Evolutionary conservation across 2,797 vertebrate genomes (phyloP), one percentile per base, ranked within the genome.

Genomic region (Gymnocypris eckloni): DNA sequence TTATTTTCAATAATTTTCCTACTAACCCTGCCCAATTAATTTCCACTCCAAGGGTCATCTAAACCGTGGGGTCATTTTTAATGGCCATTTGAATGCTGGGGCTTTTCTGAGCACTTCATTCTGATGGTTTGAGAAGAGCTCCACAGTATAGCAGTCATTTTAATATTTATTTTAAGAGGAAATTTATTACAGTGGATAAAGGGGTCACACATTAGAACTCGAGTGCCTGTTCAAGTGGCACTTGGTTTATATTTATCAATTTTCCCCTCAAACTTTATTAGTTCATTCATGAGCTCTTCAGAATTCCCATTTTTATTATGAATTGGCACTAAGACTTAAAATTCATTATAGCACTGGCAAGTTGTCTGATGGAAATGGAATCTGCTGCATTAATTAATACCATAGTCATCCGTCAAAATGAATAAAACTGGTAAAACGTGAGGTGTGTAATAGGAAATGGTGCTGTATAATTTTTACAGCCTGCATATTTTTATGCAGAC

Each of bases 161-260:
- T 89, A 90, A 91, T 91, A 90, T 91, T 90, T 87, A 90, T 92
- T 92, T 91, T 91, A 92, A 92, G 88, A 92, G 91, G 87, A 78
- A 90, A 89, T 93, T 92, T 92, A 93, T 93, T 92, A 92, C 87
- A 87, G 87, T 85, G 85, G 87, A 92, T 94, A 91, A 94, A 90
- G 69, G 72, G 87, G 82, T 84, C 64, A 78, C 84, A 87, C 84
- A 81, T 90, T 87, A 90, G 93, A 72, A 86, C n/a, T 76, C 39
- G 1, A 84, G 89, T 86, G 87, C 64, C 86, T 81, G 79, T 89
- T 71, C 28, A 88, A 91, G 90, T 87, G 87, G 80, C 76, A 86
- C 28, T 67, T 67, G 28, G 25, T 67, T 37, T 67, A 37, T 37
- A 67, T 67, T 83, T 85, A 75, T 81, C 81, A 43, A 69, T 87